Conservation (phyloP, 53 echinoderm and acorn worm species). For the Crossaster papposus region DNA sequence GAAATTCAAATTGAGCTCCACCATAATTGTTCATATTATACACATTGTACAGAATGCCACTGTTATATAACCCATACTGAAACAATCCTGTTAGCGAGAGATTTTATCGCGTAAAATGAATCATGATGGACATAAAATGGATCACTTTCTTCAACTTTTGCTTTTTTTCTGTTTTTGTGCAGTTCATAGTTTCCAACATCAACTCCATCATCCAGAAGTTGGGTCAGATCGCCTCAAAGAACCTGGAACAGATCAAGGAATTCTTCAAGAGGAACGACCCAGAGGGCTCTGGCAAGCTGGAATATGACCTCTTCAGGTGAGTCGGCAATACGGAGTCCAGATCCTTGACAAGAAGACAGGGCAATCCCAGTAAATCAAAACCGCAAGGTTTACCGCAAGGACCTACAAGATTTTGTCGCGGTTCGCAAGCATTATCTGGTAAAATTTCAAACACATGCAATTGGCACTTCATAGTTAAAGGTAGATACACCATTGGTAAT, state of each 20-base stretch:
- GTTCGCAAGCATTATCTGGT: too few relatives aligned
- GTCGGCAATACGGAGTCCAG: neutral
- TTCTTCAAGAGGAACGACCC: conserved; percentile 93
- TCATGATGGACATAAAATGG: neutral
- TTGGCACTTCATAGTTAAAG: too few relatives aligned
- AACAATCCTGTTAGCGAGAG: too few relatives aligned
- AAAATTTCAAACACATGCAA: too few relatives aligned
- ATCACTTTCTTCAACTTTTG: neutral
- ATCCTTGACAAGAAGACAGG: neutral
- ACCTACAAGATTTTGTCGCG: too few relatives aligned
- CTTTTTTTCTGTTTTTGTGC: neutral
- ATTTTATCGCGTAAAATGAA: neutral
- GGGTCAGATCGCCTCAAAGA: conserved; percentile 68
- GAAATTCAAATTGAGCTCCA: too few relatives aligned
- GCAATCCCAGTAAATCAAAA: neutral
- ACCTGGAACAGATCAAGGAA: conserved; percentile 86
- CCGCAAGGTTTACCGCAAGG: too few relatives aligned
- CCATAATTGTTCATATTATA: too few relatives aligned
- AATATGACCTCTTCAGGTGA: conserved; percentile 95
- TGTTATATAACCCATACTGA: too few relatives aligned
- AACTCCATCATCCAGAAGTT: conserved; percentile 76
- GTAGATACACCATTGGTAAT: too few relatives aligned
- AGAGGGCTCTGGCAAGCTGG: conserved; percentile 75
- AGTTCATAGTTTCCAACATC: conserved; percentile 86
- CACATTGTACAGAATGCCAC: too few relatives aligned